These are phyloP conservation scores for Clanis bilineata DNA, from an alignment of 2,888 invertebrate species.

Conservation along the genomic window DNA sequence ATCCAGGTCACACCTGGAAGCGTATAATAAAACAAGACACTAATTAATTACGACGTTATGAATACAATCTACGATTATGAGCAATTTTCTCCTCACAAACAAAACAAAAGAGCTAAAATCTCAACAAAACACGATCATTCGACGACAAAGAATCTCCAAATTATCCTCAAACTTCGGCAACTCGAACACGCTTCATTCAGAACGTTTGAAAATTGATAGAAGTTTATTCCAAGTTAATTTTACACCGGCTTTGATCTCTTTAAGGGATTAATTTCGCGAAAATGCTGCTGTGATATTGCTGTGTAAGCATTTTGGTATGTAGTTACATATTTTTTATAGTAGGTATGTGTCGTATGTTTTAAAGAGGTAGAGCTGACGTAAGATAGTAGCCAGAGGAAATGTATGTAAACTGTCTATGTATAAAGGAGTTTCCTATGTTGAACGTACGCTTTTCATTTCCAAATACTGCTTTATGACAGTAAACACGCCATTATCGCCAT, in stretches of 20 bases:
- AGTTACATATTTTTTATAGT: too few species aligned
- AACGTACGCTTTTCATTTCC: too few species aligned
- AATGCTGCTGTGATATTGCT: constrained; percentile 20
- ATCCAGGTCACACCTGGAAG: too few species aligned
- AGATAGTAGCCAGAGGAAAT: neutral
- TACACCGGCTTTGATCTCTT: constrained; percentile 36
- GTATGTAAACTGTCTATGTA: neutral
- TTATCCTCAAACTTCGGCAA: constrained; percentile 30
- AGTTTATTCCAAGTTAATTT: constrained; percentile 35
- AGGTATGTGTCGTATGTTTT: neutral
- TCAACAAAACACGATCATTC: constrained; percentile 21
- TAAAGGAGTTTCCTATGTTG: neutral
- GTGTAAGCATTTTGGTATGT: neutral
- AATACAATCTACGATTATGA: neutral
- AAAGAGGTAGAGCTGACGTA: neutral
- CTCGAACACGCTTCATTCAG: constrained; percentile 32
- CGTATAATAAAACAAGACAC: neutral
- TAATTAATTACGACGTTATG: neutral
- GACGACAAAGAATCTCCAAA: constrained; percentile 35
- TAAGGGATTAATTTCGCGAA: constrained; percentile 28
- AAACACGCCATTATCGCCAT: too few species aligned
- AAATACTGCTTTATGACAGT: too few species aligned
- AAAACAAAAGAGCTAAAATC: neutral
- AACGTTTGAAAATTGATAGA: constrained; percentile 32
- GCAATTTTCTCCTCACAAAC: neutral